Base-by-base conservation (phyloP, 2,888 invertebrate species). In the Trissoscelio sp. region DNA sequence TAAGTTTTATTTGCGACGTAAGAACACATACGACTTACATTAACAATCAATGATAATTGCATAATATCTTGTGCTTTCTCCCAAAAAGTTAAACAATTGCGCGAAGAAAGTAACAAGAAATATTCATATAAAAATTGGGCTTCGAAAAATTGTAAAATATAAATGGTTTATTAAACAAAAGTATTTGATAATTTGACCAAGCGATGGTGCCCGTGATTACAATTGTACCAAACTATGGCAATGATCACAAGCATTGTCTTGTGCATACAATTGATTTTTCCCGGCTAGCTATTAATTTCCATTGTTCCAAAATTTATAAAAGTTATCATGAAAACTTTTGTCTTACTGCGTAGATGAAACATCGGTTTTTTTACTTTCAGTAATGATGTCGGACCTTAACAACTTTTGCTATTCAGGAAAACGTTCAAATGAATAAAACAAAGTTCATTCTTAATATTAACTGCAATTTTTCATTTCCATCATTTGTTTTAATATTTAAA, bases 71-170 rank as follows among this genome's bases (percentile, higher is more conserved):
- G 55, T 34, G 55, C 55, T 55, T 18, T 18, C 34, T 24, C 11
- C 14, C 18, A 16, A 16, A 55, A 34, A 34, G 44, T 55, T 11
- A 55, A 34, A 11, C 12, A 18, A 31, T 31, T 6, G 31, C 7
- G 14, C 34, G 1, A 34, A 16, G 11, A 55, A 55, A 55, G 2
- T 18, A 55, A 34, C 18, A n/a, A n/a, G 4, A 31, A 22, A 44
- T 31, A 53, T 31, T 53, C 53, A 34, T 55, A 55, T 55, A 55
- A 34, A 55, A 55, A 34, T n/a, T 53, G 53, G 55, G 34, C 7
- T 34, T 31, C 24, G 55, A 2, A 16, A 12, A 55, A 18, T 55
- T 16, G 7, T 18, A 34, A 34, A 34, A 18, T 34, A 34, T 18
- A 31, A 34, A 55, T 34, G 18, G 55, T 11, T 55, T 3, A 12